Evolutionary conservation across 1,140 invertebrate genomes (phyloP), one percentile per base, ranked within the genome.

Genomic region (Stenopsyche tienmushanensis): DNA sequence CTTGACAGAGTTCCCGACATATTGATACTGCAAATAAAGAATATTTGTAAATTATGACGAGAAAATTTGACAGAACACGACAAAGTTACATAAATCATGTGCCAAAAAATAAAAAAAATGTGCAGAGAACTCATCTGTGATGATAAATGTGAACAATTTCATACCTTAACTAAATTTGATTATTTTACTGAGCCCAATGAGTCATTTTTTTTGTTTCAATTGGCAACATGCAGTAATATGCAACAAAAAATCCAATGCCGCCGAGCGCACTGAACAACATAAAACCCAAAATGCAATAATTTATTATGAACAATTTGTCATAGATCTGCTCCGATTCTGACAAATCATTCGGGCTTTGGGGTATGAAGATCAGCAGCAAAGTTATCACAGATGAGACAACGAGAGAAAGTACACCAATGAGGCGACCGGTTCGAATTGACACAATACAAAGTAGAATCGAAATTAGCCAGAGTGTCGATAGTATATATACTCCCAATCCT

Each of bases 1-100:
- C 75, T 72, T 53, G 75, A 73, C 65, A 81, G 73, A 42, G 73
- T 72, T 70, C 73, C 75, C 62, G 74, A 78, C 79, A 80, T 80
- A 67, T 57, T 62, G 8, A 45, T n/a, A n/a, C n/a, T 52, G 45
- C 18, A 60, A 60, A 45, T 41, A 21, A 52, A 20, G 20, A 13
- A 54, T 9, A 26, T 52, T 23, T 20, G 20, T 21, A 21, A 52
- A 52, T n/a, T n/a, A 25, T 21, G 20, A 45, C 13, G 3, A 3
- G 24, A 17, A 49, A 18, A 49, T 49, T 1, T 17, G 24, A 49
- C 9, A 18, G 9, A 18, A 20, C 2, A 49, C 3, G 47, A 50
- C 10, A n/a, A 45, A 53, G 9, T 24, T 53, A 13, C 21, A 53
- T n/a, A 54, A 26, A 26, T 17, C 52, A 50, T n/a, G 49, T 50